phyloP scores from a whole-genome alignment of 2,113 vertebrate species.

The Lates calcarifer region DNA sequence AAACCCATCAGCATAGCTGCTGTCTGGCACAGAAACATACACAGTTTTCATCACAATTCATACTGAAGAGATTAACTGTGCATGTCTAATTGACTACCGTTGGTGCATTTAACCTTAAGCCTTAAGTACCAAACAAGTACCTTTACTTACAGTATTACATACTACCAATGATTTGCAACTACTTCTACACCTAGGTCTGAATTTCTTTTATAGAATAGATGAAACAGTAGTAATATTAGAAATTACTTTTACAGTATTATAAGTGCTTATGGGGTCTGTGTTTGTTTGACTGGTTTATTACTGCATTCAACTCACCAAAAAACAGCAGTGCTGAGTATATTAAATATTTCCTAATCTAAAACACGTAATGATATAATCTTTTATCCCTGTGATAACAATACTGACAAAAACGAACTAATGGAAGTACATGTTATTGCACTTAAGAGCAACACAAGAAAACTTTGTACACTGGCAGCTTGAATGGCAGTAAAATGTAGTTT shows the following conservation, averaged over 20 bases:
- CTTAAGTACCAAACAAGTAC: too few species aligned
- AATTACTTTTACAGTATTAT: neutral
- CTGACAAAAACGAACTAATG: too few species aligned
- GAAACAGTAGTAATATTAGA: neutral
- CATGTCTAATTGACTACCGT: slow-evolving; percentile 8
- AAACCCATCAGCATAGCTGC: slow-evolving; percentile 23
- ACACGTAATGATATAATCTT: neutral
- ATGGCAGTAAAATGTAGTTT: neutral
- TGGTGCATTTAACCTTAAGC: neutral
- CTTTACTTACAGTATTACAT: neutral
- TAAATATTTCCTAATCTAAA: neutral
- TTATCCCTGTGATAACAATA: neutral
- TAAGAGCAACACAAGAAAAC: neutral
- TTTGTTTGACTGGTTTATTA: neutral
- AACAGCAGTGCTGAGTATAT: neutral
- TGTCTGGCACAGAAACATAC: slow-evolving; percentile 39
- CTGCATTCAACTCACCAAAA: neutral
- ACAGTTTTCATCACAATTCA: slow-evolving; percentile 14
- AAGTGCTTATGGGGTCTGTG: neutral
- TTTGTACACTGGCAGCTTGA: neutral
- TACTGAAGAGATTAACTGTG: slow-evolving; percentile 18
- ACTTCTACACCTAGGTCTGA: neutral
- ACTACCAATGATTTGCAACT: neutral
- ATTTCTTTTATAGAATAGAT: neutral
- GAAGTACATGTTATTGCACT: neutral